A percentile compares a stretch with the other conserved stretches of the same genome.
Conservation (phyloP, 2,888 invertebrate genomes). For the Perdita meconis region DNA sequence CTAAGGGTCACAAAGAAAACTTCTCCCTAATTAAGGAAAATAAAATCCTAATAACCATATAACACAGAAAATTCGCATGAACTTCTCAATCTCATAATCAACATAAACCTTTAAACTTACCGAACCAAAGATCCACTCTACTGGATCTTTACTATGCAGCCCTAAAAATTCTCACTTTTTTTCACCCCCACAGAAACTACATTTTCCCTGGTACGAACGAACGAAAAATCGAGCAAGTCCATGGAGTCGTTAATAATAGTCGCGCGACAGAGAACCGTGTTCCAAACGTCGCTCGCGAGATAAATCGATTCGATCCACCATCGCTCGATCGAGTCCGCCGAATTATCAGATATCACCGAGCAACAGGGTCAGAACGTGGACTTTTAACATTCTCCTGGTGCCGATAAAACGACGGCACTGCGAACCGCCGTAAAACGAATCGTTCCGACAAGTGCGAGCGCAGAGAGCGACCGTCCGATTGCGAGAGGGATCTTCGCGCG, state of each 20-base stretch:
- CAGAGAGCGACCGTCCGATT: background rate
- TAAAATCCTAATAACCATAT: no score
- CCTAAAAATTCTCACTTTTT: no score
- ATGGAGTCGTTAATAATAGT: conserved; percentile 15
- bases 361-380: conserved; percentile 6
- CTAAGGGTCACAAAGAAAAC: no score
- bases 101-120: no score
- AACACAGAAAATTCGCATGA: no score
- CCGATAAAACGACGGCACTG: conserved; percentile 6
- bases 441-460: background rate
- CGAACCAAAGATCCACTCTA: no score
- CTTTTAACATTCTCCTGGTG: conserved; percentile 1
- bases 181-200: no score
- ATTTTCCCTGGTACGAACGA: no score
- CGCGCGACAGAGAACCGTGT: conserved; percentile 1
- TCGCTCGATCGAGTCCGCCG: conserved; percentile 32
- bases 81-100: no score
- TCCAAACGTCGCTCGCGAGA: conserved; percentile 18
- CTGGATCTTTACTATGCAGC: no score
- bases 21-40: no score
- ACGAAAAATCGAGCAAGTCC: no score
- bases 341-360: conserved; percentile 47
- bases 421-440: background rate
- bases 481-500: background rate
- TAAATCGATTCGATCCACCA: conserved; percentile 29